Base-by-base conservation (phyloP, 2,113 vertebrate species). In the Triplophysa tibetana region DNA sequence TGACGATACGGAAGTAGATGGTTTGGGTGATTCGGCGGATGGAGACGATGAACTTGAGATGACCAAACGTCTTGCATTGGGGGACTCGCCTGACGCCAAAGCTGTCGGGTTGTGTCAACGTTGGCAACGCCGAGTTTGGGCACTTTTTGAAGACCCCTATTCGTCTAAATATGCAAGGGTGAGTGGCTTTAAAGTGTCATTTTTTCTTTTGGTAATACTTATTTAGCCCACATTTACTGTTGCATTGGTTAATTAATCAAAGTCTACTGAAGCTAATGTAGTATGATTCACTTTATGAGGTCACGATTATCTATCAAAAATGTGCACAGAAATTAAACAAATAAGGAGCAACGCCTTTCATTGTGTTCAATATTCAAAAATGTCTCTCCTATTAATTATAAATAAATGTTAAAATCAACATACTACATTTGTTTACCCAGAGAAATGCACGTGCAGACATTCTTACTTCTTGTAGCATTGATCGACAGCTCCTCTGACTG, bases 151-250 rank as follows among this genome's bases (percentile, higher is more conserved):
- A 90, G 95, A 96, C 75, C 95, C 95, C 23, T 96, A 96, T 86
- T 96, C 95, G 21, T 96, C 95, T 84, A 94, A 94, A 93, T 95
- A 95, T 65, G 95, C 95, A 90, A 92, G 95, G 93, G 95, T 96
- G 93, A 95, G 95, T 89, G 38, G 68, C 8, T 10, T 8, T 58
- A 19, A 58, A 38, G 33, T 38, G 33, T 0, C 6, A 38, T 38
- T n/a, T 8, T 14, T 52, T 23, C 29, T 43, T 8, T 60, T 24
- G 7, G 19, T 23, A 41, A 70, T 10, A 11, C 6, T n/a, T n/a
- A 24, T 13, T 29, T 19, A 24, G 24, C 24, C 24, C 12, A 45
- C 33, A 43, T 43, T 0, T 10, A 11, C 33, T 75, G 58, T 61
- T 74, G 13, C 23, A 48, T 26, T 63, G 58, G 29, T 43, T 23